A percentile compares a stretch with the other conserved stretches of the same genome.
Evolutionary conservation across 2,797 vertebrate species (phyloP).

Genomic region (Melanotaenia nigrans): DNA sequence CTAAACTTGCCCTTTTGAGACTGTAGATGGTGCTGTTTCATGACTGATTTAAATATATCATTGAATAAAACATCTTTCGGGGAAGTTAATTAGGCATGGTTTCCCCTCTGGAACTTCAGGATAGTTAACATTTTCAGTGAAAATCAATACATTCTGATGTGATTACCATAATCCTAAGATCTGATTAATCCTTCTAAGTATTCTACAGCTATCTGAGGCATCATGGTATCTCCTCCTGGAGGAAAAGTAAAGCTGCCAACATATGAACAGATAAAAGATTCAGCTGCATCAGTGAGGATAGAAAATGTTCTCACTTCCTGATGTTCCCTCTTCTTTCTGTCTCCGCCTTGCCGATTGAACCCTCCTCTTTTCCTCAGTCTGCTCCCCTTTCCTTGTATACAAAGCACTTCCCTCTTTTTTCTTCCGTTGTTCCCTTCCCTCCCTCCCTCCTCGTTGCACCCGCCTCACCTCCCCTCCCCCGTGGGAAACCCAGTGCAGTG

Average conservation of each 20-base stretch:
- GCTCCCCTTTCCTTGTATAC: constrained; percentile 9
- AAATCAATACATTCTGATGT: background rate
- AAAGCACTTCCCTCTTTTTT: constrained; percentile 37
- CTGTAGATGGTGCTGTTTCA: background rate
- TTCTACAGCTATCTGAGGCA: background rate
- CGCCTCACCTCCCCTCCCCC: constrained; percentile 72
- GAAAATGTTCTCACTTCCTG: constrained; percentile 15
- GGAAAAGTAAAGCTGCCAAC: background rate
- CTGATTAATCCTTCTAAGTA: background rate
- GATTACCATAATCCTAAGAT: background rate
- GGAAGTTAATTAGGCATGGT: too few relatives aligned
- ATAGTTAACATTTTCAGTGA: background rate
- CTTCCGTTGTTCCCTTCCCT: constrained; percentile 47
- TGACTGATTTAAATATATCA: background rate
- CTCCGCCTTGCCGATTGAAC: constrained; percentile 7
- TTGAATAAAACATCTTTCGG: too few relatives aligned
- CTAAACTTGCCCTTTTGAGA: background rate
- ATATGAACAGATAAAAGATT: background rate
- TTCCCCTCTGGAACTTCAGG: background rate
- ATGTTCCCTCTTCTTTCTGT: constrained; percentile 9
- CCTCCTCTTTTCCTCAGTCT: constrained; percentile 42
- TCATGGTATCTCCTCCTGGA: background rate
- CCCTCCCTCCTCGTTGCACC: constrained; percentile 45
- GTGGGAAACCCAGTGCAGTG: constrained; percentile 83
- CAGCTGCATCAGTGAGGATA: background rate